phyloP scores from a whole-genome alignment of 2,888 invertebrate genomes.

The Nomada lathburiana region DNA sequence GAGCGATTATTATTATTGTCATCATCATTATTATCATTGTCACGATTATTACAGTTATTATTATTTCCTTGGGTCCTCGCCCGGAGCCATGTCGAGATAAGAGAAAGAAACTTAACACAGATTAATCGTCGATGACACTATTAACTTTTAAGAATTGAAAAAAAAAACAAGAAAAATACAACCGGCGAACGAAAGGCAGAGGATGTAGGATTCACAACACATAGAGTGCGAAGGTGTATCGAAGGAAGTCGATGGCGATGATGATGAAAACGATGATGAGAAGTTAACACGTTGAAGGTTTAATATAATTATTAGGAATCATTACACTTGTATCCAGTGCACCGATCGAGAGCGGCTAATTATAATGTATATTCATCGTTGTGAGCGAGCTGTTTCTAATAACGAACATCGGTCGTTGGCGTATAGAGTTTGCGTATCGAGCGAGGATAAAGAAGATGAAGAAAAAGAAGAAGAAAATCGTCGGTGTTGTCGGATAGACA shows the following conservation, averaged over 20 bases:
- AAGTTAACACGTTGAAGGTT: conserved; percentile 65
- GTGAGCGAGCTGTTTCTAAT: conserved; percentile 79
- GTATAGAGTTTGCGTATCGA: conserved; percentile 58
- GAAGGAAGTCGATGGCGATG: background rate
- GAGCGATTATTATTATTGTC: conserved; percentile 62
- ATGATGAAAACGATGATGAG: conserved; percentile 51
- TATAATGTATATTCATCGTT: conserved; percentile 74
- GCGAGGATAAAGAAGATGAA: background rate
- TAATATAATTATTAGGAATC: conserved; percentile 77
- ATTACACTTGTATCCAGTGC: conserved; percentile 75
- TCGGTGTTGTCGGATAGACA: background rate
- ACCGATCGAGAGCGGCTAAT: conserved; percentile 71
- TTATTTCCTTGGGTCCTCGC: conserved; percentile 74
- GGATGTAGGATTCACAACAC: no score
- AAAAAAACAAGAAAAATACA: conserved; percentile 1
- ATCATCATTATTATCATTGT: conserved; percentile 21
- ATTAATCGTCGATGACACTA: conserved; percentile 71
- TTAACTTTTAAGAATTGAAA: conserved; percentile 57
- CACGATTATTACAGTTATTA: conserved; percentile 48
- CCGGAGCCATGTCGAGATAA: conserved; percentile 74
- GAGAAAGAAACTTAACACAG: conserved; percentile 70
- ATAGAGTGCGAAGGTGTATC: no score
- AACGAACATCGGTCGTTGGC: conserved; percentile 78
- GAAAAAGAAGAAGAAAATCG: background rate
- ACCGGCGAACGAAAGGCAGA: conserved; percentile 27